Evolutionary conservation across 1,140 invertebrate species (phyloP), one percentile per base, ranked within the genome.

Genomic region (Cyphomyrmex costatus): DNA sequence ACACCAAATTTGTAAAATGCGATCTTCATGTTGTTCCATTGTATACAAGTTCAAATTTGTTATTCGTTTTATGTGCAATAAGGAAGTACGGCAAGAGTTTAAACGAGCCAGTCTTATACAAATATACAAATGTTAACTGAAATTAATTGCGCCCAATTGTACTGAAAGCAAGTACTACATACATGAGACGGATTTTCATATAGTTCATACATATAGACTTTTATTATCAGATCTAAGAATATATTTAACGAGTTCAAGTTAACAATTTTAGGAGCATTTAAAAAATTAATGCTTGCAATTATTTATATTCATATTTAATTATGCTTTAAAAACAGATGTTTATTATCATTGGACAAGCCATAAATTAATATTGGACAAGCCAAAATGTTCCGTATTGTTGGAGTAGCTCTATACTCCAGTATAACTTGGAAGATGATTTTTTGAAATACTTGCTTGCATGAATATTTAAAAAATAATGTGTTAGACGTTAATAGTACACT

Each of bases 11-110:
- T 85, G 68, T 89, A 85, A 73, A 71, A 58, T 19, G 66, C 42
- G 61, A 88, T 77, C 83, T 90, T 89, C 85, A 85, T 83, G 80
- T 78, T 90, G 74, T 88, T 61, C 51, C 76, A 87, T 90, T 91
- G 63, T 88, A 90, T 77, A 90, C 78, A 87, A 88, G 80, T 71
- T 78, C 53, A 63, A 86, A 87, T 86, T 88, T 78, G 42, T 89
- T 88, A 82, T 85, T 80, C 77, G 83, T 86, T 86, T 86, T 61
- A 91, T 70, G 92, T 93, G 91, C 91, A 93, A 93, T 92, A 92
- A 92, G 88, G 30, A 73, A 86, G 19, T 53, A 77, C 65, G 36
- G 68, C 10, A 12, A 73, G 7, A 46, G 66, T 80, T 56, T 70
- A 51, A 82, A 82, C 36, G 24, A 82, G 66, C 51, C 66, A 58